Conservation (phyloP, 2,888 invertebrate genomes). For the Margaritifera margaritifera region DNA sequence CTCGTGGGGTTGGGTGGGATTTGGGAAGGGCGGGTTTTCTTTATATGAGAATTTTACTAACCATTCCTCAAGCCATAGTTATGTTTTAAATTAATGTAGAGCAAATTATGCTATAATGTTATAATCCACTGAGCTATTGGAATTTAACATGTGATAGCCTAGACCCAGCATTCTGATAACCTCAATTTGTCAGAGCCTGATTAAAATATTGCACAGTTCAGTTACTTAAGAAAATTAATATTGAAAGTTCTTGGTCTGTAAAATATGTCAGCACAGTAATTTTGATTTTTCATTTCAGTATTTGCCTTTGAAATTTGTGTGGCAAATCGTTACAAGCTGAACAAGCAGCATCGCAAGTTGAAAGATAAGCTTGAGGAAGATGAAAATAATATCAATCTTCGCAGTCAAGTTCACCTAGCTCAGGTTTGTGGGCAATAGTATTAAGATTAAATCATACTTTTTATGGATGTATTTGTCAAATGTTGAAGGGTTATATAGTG, state of each 20-base stretch:
- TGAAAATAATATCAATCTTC: slow-evolving; percentile 54
- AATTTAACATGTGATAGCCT: too few species aligned
- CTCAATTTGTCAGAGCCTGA: background rate
- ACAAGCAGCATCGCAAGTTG: slow-evolving; percentile 63
- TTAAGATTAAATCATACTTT: background rate
- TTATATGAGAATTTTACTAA: too few species aligned
- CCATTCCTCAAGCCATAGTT: too few species aligned
- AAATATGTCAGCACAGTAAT: background rate
- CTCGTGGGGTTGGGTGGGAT: too few species aligned
- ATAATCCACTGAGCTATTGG: too few species aligned
- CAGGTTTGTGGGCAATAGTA: slow-evolving; percentile 44
- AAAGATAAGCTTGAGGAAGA: slow-evolving; percentile 48
- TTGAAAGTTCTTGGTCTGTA: background rate
- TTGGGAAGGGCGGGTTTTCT: too few species aligned
- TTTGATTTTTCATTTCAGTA: slow-evolving; percentile 48
- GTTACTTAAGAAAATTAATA: background rate
- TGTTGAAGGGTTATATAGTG: background rate
- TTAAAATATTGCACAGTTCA: background rate
- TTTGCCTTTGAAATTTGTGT: slow-evolving; percentile 67
- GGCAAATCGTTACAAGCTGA: slow-evolving; percentile 70
- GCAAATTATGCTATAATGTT: too few species aligned
- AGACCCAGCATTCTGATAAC: too few species aligned
- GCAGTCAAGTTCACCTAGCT: slow-evolving; percentile 56
- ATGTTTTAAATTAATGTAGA: too few species aligned
- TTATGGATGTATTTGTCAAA: background rate